These are phyloP conservation scores for Ornithorhynchus anatinus DNA, from an alignment of 2,113 vertebrate species.

Conservation along the genomic window DNA sequence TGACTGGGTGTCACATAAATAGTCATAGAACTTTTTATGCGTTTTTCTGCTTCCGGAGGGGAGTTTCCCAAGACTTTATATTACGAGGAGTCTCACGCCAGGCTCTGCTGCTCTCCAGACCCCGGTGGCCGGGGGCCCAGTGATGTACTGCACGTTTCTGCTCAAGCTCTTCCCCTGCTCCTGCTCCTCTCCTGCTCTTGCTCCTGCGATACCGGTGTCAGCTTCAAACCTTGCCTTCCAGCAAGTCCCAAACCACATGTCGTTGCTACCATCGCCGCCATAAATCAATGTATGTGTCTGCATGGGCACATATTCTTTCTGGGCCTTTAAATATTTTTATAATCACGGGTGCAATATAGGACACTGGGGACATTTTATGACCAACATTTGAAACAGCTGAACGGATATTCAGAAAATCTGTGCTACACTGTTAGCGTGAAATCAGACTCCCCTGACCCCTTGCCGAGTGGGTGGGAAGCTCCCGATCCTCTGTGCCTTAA, in stretches of 20 bases:
- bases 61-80: conserved; percentile 61
- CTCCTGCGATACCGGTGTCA: conserved; percentile 60
- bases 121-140: conserved; percentile 51
- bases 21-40: conserved; percentile 57
- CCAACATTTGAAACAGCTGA: conserved; percentile 31
- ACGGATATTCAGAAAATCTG: neutral
- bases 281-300: conserved; percentile 67
- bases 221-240: conserved; percentile 66
- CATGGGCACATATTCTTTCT: conserved; percentile 58
- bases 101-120: conserved; percentile 56
- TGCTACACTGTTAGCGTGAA: neutral
- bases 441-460: neutral
- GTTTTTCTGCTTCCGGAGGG: conserved; percentile 51
- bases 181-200: no score
- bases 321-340: conserved; percentile 73
- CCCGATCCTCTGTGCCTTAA: no score
- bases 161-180: no score
- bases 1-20: conserved; percentile 67
- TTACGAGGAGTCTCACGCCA: conserved; percentile 43
- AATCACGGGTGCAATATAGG: conserved; percentile 47
- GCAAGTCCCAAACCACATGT: conserved; percentile 49
- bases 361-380: conserved; percentile 39
- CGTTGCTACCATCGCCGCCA: no score
- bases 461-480: neutral
- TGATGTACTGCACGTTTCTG: no score